Evolutionary conservation across 2,888 invertebrate genomes (phyloP).

Genomic region (Pherbina coryleti): DNA sequence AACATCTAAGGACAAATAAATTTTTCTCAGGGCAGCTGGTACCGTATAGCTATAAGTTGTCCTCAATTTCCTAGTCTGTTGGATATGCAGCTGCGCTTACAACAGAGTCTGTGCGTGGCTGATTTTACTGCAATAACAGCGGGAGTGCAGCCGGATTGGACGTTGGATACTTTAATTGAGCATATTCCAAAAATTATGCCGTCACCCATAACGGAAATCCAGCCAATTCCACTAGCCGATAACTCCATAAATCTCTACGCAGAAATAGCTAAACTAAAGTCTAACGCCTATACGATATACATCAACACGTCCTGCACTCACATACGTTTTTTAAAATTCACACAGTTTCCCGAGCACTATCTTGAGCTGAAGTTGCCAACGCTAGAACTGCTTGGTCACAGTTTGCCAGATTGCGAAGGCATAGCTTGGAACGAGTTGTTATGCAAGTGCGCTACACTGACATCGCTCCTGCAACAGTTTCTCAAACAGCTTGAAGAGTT

Average conservation of each 20-base stretch:
- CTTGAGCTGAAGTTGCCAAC: slow-evolving; percentile 57
- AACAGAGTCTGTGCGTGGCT: slow-evolving; percentile 48
- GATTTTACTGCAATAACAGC: slow-evolving; percentile 42
- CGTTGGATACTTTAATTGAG: slow-evolving; percentile 53
- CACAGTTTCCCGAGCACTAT: slow-evolving; percentile 57
- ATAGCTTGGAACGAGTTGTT: slow-evolving; percentile 55
- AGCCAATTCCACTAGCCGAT: not conserved
- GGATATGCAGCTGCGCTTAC: slow-evolving; percentile 51
- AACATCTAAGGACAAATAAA: too few relatives aligned
- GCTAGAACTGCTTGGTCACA: slow-evolving; percentile 57
- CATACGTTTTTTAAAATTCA: slow-evolving; percentile 60
- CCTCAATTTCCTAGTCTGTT: slow-evolving; percentile 57
- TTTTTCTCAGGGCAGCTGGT: slow-evolving; percentile 47
- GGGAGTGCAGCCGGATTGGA: slow-evolving; percentile 49
- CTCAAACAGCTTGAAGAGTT: slow-evolving; percentile 59
- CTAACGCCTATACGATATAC: slow-evolving; percentile 54
- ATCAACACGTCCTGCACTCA: slow-evolving; percentile 51
- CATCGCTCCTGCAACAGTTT: slow-evolving; percentile 52
- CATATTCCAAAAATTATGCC: slow-evolving; percentile 45
- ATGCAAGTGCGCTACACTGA: slow-evolving; percentile 46
- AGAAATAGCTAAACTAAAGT: slow-evolving; percentile 56
- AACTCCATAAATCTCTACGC: slow-evolving; percentile 48
- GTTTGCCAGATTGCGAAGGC: slow-evolving; percentile 58
- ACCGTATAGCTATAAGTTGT: slow-evolving; percentile 53
- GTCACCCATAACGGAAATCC: rapidly evolving